Base-by-base conservation (phyloP, 2,888 invertebrate genomes). In the Catotricha subobsoleta region DNA sequence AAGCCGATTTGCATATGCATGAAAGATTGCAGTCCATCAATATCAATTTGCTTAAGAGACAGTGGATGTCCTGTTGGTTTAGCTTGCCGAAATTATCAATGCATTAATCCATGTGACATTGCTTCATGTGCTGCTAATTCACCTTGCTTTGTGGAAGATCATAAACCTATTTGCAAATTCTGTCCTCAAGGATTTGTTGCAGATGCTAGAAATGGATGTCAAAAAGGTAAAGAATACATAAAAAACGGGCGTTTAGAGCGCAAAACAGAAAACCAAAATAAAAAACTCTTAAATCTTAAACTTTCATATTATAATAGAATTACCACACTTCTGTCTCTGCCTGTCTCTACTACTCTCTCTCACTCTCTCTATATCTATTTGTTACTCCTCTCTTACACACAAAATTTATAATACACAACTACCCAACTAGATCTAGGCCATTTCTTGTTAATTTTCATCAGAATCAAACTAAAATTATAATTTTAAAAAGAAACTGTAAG, bases 151-250 rank as follows among this genome's bases (percentile, higher is more conserved):
- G 88, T 88, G 55, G 86, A 88, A 74, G 84, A 88, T 66, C 91
- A 91, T 71, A 84, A 81, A 69, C 82, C 90, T 54, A 79, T 83
- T 66, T 91, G 91, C 81, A 86, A 87, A 77, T 87, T 84, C 75
- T 91, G 91, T 72, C 87, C 90, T 60, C 74, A 75, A 66, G 91
- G 88, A 71, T 90, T 81, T 74, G 79, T 79, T 69, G 80, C 83
- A 66, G 87, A 90, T 69, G 76, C 82, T 62, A 79, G 79, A 72
- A 80, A 81, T 70, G 88, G 88, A 80, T 91, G 90, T 74, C 77
- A 83, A 69, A 84, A 87, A 88, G 88, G 90, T 90, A 90, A 87
- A 41, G 20, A 30, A 27, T 21, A 33, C n/a, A 23, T 40, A 33
- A 40, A 33, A 15, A 9, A 25, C 25, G 18, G 27, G 45, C 45